These are phyloP conservation scores for Pitta sordida DNA, from an alignment of 2,113 vertebrate species.

Conservation along the genomic window DNA sequence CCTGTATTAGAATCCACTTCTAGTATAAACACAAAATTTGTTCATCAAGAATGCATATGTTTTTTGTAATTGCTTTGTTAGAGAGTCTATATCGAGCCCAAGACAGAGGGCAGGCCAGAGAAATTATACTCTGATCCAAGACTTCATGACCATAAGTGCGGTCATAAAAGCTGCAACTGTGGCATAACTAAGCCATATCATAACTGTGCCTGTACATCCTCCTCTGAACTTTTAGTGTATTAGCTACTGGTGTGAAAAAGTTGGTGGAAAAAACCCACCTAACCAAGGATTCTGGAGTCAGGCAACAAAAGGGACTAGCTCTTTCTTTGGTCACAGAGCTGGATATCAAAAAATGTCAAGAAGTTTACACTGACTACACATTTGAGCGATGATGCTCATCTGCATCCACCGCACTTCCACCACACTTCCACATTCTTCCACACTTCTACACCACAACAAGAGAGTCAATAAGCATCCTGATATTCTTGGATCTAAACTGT, in stretches of 20 bases:
- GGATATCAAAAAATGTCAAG: neutral
- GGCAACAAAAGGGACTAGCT: neutral
- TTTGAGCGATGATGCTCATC: neutral
- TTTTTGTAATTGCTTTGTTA: neutral
- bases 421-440: neutral
- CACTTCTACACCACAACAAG: neutral
- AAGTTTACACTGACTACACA: neutral
- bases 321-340: neutral
- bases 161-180: neutral
- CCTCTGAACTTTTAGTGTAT: neutral
- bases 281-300: neutral
- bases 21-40: neutral
- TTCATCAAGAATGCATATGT: neutral
- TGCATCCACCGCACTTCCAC: neutral
- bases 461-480: neutral
- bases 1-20: neutral
- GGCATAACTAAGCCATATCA: neutral
- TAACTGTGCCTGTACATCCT: neutral
- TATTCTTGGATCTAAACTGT: neutral
- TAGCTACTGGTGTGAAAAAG: neutral
- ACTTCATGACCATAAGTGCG: neutral
- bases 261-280: accelerated
- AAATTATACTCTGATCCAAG: neutral
- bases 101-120: neutral
- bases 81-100: neutral